Base-by-base conservation (phyloP, 2,113 vertebrate genomes). In the Centropus bengalensis region DNA sequence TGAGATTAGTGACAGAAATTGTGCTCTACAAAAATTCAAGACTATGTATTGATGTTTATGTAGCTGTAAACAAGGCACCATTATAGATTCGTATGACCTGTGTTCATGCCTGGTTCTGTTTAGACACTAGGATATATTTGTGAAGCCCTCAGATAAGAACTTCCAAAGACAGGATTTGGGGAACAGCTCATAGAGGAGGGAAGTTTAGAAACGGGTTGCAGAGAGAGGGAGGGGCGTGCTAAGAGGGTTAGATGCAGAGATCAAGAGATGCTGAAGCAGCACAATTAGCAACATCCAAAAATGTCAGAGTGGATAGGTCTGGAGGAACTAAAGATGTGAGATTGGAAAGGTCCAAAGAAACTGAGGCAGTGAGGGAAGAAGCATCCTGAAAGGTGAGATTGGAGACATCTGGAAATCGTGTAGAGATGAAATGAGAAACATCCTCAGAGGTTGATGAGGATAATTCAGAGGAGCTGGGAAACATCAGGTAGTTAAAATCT, bases 281-380 rank as follows among this genome's bases (percentile, higher is more conserved):
- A 22, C 14, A 0, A 44, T 91, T 94, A 51, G 93, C 85, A 47
- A 96, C 79, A 67, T 97, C 94, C 81, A 93, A 88, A 75, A 96
- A 95, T 2, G 89, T 89, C 30, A 94, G 93, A 2, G 42, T 91
- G 45, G 95, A 81, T 9, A 69, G 60, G 40, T 96, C 96, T 60
- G 92, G 66, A 47, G 93, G 60, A 51, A 27, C 88, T 91, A 47
- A 79, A 79, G 86, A 36, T 1, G 78, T 67, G 69, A 94, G 90
- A 56, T 86, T 76, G 62, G 96, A 91, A 83, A 81, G 42, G 71
- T 93, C 86, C 90, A 84, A 14, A 33, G 94, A 76, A 38, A 88
- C 55, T 15, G 95, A 92, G 55, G 93, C 47, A 22, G 62, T 79
- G 68, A 76, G 84, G 44, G 87, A 84, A 79, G 94, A n/a, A 47